These are phyloP conservation scores for Idris sp. DNA, from an alignment of 1,140 invertebrate genomes.

Conservation along the genomic window DNA sequence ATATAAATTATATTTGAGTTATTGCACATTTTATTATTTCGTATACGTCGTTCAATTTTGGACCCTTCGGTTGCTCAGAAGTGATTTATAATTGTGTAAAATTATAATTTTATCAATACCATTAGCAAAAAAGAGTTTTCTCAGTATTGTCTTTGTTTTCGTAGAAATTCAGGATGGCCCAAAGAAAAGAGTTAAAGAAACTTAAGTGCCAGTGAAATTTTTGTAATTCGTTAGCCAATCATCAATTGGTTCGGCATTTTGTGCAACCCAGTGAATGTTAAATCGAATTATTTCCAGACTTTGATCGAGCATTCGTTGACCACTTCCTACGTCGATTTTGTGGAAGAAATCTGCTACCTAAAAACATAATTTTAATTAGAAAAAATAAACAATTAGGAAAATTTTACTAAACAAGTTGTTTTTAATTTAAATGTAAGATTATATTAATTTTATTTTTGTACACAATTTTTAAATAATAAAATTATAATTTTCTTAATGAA, in stretches of 20 bases:
- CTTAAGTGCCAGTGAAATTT: conserved; percentile 58
- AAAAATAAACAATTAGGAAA: too few relatives aligned
- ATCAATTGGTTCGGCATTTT: conserved; percentile 81
- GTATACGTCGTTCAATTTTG: conserved; percentile 39
- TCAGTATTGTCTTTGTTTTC: conserved; percentile 35
- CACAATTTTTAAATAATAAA: too few relatives aligned
- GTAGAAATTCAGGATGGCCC: background rate
- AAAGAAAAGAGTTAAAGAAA: conserved; percentile 10
- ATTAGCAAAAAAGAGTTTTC: too few relatives aligned
- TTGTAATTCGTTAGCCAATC: conserved; percentile 80
- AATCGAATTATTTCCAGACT: conserved; percentile 87
- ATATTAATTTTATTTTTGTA: too few relatives aligned
- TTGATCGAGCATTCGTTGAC: conserved; percentile 83
- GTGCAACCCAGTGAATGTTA: conserved; percentile 87
- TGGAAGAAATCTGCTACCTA: conserved; percentile 85
- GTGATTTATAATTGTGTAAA: too few relatives aligned
- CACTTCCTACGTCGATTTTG: conserved; percentile 83
- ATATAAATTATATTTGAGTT: too few relatives aligned
- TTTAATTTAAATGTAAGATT: too few relatives aligned
- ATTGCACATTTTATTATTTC: conserved; percentile 5
- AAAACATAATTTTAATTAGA: too few relatives aligned
- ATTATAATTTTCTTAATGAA: too few relatives aligned
- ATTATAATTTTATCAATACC: too few relatives aligned
- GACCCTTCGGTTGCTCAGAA: conserved; percentile 19
- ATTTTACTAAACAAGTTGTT: too few relatives aligned